Base-by-base conservation (phyloP, 2,797 vertebrate species). In the Microctenopoma steveboyesi region DNA sequence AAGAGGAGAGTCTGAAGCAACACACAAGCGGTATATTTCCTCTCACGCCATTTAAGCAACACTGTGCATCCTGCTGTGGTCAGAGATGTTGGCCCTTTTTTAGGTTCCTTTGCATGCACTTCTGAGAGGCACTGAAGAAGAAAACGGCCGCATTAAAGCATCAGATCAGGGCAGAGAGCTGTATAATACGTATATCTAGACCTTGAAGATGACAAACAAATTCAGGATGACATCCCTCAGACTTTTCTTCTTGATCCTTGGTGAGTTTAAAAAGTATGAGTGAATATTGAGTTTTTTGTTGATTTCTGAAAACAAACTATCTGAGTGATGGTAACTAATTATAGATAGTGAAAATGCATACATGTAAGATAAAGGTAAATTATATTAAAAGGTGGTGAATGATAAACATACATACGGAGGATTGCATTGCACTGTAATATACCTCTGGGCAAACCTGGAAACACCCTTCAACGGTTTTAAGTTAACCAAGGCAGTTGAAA, bases 21-120 rank as follows among this genome's bases (percentile, higher is more conserved):
- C 8, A 0, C 1, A 37, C 5, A 5, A 54, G 27, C n/a, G 25
- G 7, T 37, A 4, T 33, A 28, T 74, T 89, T 87, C 80, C 81
- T 79, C 46, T 76, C 27, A 40, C 13, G 11, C 7, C 0, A 0
- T 73, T 91, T 89, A 25, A 85, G 87, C 75, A 90, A 89, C 39
- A n/a, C 5, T 27, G 16, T 49, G 72, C 79, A 87, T 83, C 79
- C 83, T 90, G 82, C 51, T 81, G 75, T 76, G 76, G 70, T 85
- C 59, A 68, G 42, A 65, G 55, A n/a, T 1, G 15, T 65, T 77
- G 73, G 85, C 89, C 83, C 81, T 86, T 82, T 89, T 76, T 14
- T 69, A 12, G 68, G 57, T 84, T 85, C 22, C 28, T 49, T 60
- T 10, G 7, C 8, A 52, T 10, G 61, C 16, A 61, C 68, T 1